Evolutionary conservation across 64 coral and sea anemone species (phyloP).

Genomic region (Montipora capricornis): DNA sequence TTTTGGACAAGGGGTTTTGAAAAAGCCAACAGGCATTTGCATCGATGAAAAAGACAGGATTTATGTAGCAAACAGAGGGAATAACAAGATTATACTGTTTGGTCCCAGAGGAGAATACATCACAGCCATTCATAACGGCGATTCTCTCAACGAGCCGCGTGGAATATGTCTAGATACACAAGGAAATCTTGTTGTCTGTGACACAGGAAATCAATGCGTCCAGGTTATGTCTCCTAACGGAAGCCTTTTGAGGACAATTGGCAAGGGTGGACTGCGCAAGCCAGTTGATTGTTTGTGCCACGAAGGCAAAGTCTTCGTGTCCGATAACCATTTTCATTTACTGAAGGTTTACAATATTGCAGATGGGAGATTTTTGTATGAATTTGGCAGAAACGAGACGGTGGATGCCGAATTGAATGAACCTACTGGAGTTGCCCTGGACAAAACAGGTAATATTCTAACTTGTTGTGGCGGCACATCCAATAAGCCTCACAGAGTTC

Average conservation of each 20-base stretch:
- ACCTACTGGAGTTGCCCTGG: conserved; percentile 38
- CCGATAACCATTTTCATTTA: background rate
- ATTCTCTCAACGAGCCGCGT: background rate
- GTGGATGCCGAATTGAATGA: background rate
- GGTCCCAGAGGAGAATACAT: conserved; percentile 16
- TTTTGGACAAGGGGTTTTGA: background rate
- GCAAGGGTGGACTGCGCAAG: background rate
- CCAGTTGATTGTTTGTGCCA: conserved; percentile 10
- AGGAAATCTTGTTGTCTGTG: conserved; percentile 21
- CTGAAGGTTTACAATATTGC: background rate
- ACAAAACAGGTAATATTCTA: conserved; percentile 34
- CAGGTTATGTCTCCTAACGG: background rate
- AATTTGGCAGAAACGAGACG: background rate
- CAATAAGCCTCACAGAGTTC: background rate
- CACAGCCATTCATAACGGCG: background rate
- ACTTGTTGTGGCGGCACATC: background rate
- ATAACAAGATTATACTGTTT: conserved; percentile 3
- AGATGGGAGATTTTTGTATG: conserved; percentile 13
- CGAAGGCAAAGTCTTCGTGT: conserved; percentile 27
- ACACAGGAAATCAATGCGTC: background rate
- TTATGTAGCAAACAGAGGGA: conserved; percentile 24
- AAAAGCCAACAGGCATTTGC: background rate
- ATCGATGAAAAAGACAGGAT: background rate
- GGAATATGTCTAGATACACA: conserved; percentile 15
- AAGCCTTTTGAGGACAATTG: background rate